Conservation (phyloP, 2,888 invertebrate genomes). For the Pristionchus fissidentatus region DNA sequence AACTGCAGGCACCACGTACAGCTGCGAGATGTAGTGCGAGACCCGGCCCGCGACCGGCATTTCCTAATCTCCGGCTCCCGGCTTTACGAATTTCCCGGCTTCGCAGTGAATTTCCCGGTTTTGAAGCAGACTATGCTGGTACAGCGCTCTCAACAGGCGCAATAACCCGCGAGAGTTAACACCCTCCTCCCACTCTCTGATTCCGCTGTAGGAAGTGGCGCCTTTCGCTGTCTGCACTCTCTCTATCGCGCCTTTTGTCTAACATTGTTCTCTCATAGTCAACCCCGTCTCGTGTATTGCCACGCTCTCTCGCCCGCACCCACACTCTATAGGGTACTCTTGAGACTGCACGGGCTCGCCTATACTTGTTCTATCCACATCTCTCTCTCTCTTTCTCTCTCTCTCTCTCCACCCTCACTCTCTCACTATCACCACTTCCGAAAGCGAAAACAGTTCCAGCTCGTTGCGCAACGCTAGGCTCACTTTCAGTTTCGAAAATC, state of each 20-base stretch:
- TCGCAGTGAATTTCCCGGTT: not conserved
- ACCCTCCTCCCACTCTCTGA: not conserved
- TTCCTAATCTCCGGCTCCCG: constrained; percentile 23
- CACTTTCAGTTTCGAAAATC: too few species aligned
- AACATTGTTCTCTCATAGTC: constrained; percentile 9
- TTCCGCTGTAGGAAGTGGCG: not conserved
- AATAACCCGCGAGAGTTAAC: constrained; percentile 6
- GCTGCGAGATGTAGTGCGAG: constrained; percentile 68
- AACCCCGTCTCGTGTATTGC: not conserved
- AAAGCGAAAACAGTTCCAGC: not conserved
- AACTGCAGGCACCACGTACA: constrained; percentile 81
- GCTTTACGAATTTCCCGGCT: not conserved
- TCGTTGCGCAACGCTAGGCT: too few species aligned
- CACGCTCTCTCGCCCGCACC: not conserved
- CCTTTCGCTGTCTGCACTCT: not conserved
- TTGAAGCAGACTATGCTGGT: not conserved
- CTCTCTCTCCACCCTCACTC: not conserved
- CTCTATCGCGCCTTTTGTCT: not conserved
- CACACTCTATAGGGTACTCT: constrained; percentile 1
- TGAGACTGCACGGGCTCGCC: not conserved
- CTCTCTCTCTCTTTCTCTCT: constrained; percentile 15
- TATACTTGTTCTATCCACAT: not conserved
- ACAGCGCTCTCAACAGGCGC: too few species aligned
- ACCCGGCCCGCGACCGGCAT: constrained; percentile 17
- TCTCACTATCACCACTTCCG: constrained; percentile 26